phyloP scores from a whole-genome alignment of 2,113 vertebrate species.

The Clarias gariepinus region DNA sequence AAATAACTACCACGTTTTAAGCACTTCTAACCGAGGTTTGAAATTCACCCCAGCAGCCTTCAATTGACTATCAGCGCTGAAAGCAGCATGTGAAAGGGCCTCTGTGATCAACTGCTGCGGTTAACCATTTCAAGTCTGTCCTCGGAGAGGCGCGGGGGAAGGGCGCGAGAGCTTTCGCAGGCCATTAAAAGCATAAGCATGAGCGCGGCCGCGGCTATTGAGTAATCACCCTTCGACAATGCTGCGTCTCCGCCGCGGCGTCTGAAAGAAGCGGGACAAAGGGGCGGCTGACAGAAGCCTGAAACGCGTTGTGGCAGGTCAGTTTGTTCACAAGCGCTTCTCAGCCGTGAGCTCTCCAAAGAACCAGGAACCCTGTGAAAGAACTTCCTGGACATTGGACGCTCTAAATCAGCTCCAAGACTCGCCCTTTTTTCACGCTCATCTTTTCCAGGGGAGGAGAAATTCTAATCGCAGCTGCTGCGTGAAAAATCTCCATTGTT shows the following conservation, averaged over 20 bases:
- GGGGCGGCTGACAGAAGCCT: constrained; percentile 42
- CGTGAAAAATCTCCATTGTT: constrained; percentile 5
- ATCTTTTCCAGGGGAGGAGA: neutral
- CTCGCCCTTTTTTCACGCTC: neutral
- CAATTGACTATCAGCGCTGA: constrained; percentile 11
- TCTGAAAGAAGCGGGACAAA: constrained; percentile 45
- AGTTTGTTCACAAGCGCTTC: constrained; percentile 32
- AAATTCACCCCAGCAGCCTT: constrained; percentile 14
- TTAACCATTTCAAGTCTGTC: constrained; percentile 40
- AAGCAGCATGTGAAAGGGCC: neutral
- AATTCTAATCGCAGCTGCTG: neutral
- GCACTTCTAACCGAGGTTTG: constrained; percentile 25
- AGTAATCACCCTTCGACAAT: constrained; percentile 52
- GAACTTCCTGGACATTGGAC: constrained; percentile 29
- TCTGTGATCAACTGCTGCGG: constrained; percentile 8
- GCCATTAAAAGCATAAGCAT: constrained; percentile 38
- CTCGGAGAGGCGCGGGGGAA: constrained; percentile 41
- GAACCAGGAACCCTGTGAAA: constrained; percentile 13
- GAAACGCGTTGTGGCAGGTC: constrained; percentile 51
- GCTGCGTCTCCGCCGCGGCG: constrained; percentile 23
- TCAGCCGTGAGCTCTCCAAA: constrained; percentile 31
- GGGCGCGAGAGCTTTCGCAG: constrained; percentile 32
- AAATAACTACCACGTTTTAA: constrained; percentile 35
- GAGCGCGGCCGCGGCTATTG: constrained; percentile 32
- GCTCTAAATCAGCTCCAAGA: constrained; percentile 34